Percentiles rank a stretch among this genome's conserved stretches.
These are phyloP conservation scores for Bothrops jararaca DNA, from an alignment of 2,113 vertebrate species.

Conservation along the genomic window DNA sequence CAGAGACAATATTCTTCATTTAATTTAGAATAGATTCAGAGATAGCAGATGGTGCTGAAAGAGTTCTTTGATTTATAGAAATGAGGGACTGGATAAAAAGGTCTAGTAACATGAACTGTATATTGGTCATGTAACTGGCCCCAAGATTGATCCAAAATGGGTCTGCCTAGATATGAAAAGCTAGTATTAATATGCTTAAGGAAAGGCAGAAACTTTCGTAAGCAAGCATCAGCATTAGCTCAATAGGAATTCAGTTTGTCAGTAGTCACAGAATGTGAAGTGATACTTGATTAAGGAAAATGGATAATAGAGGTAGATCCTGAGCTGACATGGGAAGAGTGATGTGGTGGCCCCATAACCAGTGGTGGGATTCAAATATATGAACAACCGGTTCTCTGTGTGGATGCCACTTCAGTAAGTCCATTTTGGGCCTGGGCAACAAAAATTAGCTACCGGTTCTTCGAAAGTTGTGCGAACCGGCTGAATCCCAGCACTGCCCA, in stretches of 20 bases:
- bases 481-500: neutral
- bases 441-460: no score
- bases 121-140: neutral
- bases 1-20: slow-evolving; percentile 13
- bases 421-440: no score
- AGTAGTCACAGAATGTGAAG: neutral
- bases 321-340: neutral
- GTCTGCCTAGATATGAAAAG: neutral
- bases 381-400: no score
- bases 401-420: no score
- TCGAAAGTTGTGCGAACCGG: no score
- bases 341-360: neutral
- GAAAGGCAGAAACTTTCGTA: neutral
- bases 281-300: neutral
- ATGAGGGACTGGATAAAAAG: slow-evolving; percentile 1
- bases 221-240: neutral
- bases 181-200: neutral
- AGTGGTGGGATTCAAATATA: no score
- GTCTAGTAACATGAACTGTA: neutral
- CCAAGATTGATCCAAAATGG: neutral
- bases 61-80: slow-evolving; percentile 17
- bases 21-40: slow-evolving; percentile 11
- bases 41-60: neutral
- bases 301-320: neutral
- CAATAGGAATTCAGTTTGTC: neutral